Evolutionary conservation across 2,888 invertebrate species (phyloP), one percentile per base, ranked within the genome.

Genomic region (Andrena hattorfiana): DNA sequence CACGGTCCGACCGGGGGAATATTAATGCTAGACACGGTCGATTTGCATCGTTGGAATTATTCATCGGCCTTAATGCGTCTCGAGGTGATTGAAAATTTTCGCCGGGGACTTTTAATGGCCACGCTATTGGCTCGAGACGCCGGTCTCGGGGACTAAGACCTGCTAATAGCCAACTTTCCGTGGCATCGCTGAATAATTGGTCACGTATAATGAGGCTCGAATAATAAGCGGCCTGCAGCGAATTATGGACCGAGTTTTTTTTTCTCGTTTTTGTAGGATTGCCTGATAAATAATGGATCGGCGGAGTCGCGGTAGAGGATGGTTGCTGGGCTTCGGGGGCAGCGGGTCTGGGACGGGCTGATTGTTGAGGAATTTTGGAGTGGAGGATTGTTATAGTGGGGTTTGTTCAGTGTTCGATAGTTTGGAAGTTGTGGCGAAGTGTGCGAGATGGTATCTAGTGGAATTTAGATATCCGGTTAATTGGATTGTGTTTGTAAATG

Each of bases 21-120:
- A 56, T 81, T 51, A 81, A 77, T 54, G 67, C 63, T 71, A 63
- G 72, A 72, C 72, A 63, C 67, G 77, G 32, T 32, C 77, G 71
- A 81, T 77, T 81, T 81, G 51, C 71, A 77, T 71, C 35, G 23
- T 5, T 20, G 28, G 67, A 81, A 81, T 77, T 81, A 81, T 81
- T 81, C 81, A 80, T 70, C 26, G 64, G 32, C 35, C 42, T 60
- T 49, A 64, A 59, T 48, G 48, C 49, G 49, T 32, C 69, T 30
- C 16, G 28, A 13, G n/a, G 42, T 64, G 60, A 70, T 69, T 51
- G 76, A 70, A 70, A 48, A 75, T 64, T 69, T 42, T 79, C 48
- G 16, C 13, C 10, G 6, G 49, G 2, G 35, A 62, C 51, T 78
- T 68, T 67, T 51, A 60, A 49, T 49, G 66, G 2, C 23, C 56